phyloP scores from a whole-genome alignment of 2,113 vertebrate genomes.

The Semicossyphus pulcher region DNA sequence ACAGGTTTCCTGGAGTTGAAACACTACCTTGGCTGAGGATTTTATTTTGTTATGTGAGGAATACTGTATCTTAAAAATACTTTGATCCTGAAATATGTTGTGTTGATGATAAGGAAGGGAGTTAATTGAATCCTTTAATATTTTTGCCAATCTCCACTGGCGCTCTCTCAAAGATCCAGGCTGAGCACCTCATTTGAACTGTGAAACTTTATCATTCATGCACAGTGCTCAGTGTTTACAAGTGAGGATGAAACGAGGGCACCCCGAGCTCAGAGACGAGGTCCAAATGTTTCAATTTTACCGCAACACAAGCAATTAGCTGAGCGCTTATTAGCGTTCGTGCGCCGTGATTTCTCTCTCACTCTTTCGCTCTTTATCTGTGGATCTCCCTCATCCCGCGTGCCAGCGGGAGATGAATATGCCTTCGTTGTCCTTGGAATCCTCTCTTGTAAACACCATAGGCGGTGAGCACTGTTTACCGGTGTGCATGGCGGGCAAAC shows the following conservation, averaged over 20 bases:
- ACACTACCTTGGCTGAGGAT: conserved; percentile 17
- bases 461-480: conserved; percentile 62
- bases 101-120: conserved; percentile 60
- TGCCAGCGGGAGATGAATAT: conserved; percentile 60
- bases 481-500: conserved; percentile 38
- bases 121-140: conserved; percentile 66
- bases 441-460: conserved; percentile 61
- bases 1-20: conserved; percentile 9
- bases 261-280: conserved; percentile 52
- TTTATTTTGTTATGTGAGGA: conserved; percentile 40
- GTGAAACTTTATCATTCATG: conserved; percentile 65
- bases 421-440: conserved; percentile 67
- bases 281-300: conserved; percentile 63
- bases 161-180: conserved; percentile 42
- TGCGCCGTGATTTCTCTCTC: conserved; percentile 20
- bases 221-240: conserved; percentile 63
- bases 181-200: conserved; percentile 56
- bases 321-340: conserved; percentile 41
- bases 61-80: conserved; percentile 38
- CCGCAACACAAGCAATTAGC: conserved; percentile 60
- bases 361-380: conserved; percentile 35
- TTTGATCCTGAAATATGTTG: conserved; percentile 61
- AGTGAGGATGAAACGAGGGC: conserved; percentile 51
- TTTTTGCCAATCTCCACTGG: conserved; percentile 57
- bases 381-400: conserved; percentile 45